These are phyloP conservation scores for Stenopsyche tienmushanensis DNA, from an alignment of 1,140 invertebrate genomes.

Conservation along the genomic window DNA sequence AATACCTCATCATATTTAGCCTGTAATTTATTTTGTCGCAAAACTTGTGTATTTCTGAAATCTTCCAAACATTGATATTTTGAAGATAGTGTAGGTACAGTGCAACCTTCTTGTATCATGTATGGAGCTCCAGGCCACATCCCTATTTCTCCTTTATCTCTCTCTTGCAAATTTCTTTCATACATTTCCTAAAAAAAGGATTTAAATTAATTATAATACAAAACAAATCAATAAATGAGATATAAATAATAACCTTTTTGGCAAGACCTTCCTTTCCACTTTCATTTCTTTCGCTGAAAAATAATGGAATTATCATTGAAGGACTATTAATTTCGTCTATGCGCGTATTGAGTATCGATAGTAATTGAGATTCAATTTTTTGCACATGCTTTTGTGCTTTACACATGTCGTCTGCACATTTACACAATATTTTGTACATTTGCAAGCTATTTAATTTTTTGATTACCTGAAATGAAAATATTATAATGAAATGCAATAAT, in stretches of 20 bases:
- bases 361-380: conserved; percentile 51
- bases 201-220: background rate
- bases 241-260: conserved; percentile 46
- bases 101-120: conserved; percentile 50
- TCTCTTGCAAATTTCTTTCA: conserved; percentile 49
- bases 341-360: conserved; percentile 45
- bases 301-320: conserved; percentile 47
- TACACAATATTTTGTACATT: conserved; percentile 54
- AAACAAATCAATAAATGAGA: background rate
- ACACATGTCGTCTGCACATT: conserved; percentile 51
- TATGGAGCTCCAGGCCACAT: conserved; percentile 54
- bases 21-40: conserved; percentile 50
- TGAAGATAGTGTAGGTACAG: conserved; percentile 41
- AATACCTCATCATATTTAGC: conserved; percentile 51
- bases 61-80: conserved; percentile 52
- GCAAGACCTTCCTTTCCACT: conserved; percentile 51
- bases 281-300: conserved; percentile 55
- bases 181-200: conserved; percentile 30
- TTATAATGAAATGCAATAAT: background rate
- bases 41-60: conserved; percentile 49
- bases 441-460: conserved; percentile 54
- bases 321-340: conserved; percentile 48
- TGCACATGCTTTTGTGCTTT: conserved; percentile 47
- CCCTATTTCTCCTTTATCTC: conserved; percentile 50
- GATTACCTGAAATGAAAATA: conserved; percentile 45